phyloP scores from a whole-genome alignment of 1,140 invertebrate genomes.

The Caenorhabditis brenneri region DNA sequence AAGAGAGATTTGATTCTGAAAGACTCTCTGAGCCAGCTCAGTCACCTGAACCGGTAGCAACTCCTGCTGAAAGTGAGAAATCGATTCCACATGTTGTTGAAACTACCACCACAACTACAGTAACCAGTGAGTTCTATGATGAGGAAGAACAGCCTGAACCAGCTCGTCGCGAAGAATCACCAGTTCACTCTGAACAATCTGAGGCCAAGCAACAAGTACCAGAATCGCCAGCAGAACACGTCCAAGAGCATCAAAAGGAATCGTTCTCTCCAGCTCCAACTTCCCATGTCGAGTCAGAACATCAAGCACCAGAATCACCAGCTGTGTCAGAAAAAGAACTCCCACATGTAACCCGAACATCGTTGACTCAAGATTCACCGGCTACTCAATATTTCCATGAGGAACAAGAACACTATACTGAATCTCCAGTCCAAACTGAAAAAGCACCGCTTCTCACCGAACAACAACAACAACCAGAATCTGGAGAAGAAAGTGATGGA shows the following conservation, averaged over 20 bases:
- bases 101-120: conserved; percentile 7
- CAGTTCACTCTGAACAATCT: no score
- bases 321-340: no score
- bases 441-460: neutral
- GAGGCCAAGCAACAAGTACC: no score
- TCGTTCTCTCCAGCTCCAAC: no score
- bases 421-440: neutral
- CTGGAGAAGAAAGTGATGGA: conserved; percentile 28
- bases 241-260: no score
- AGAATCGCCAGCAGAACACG: no score
- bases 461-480: neutral
- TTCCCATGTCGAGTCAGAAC: neutral
- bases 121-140: neutral
- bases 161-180: no score
- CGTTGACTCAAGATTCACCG: neutral
- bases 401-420: neutral
- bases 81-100: conserved; percentile 10
- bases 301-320: no score
- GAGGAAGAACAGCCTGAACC: neutral
- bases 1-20: neutral
- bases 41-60: neutral
- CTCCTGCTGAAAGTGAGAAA: neutral
- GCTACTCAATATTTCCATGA: conserved; percentile 17
- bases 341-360: no score
- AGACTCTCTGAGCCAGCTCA: neutral